phyloP scores from a whole-genome alignment of 1,140 invertebrate species.

The Lepidotrigona ventralis region DNA sequence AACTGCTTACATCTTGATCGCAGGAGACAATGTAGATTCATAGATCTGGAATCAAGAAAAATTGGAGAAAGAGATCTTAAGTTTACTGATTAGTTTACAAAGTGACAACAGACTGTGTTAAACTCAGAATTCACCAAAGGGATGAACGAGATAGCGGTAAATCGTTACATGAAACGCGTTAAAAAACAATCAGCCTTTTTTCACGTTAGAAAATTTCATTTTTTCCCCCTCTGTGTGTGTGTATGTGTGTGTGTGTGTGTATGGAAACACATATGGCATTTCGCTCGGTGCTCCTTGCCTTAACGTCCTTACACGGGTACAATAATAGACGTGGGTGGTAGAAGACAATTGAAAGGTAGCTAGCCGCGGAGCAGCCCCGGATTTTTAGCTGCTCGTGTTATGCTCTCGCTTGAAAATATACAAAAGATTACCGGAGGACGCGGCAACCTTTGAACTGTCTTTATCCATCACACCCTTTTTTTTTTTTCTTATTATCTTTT shows the following conservation, averaged over 20 bases:
- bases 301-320: conserved; percentile 15
- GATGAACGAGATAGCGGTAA: conserved; percentile 4
- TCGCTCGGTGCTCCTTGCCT: neutral
- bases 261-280: conserved; percentile 56
- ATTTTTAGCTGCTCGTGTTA: conserved; percentile 27
- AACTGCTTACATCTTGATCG: too few relatives aligned
- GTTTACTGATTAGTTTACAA: neutral
- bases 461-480: neutral
- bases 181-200: conserved; percentile 48
- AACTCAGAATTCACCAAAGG: neutral
- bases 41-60: neutral
- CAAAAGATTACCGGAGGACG: conserved; percentile 23
- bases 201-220: conserved; percentile 34
- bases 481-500: neutral
- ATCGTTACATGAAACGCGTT: neutral
- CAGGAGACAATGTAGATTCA: neutral
- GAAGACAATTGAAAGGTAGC: neutral
- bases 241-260: neutral
- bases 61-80: neutral
- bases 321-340: neutral
- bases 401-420: conserved; percentile 24
- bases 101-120: neutral
- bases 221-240: neutral
- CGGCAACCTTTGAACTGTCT: conserved; percentile 24
- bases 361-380: neutral